Evolutionary conservation across 2,113 vertebrate species (phyloP), one percentile per base, ranked within the genome.

Genomic region (Triplophysa rosa): DNA sequence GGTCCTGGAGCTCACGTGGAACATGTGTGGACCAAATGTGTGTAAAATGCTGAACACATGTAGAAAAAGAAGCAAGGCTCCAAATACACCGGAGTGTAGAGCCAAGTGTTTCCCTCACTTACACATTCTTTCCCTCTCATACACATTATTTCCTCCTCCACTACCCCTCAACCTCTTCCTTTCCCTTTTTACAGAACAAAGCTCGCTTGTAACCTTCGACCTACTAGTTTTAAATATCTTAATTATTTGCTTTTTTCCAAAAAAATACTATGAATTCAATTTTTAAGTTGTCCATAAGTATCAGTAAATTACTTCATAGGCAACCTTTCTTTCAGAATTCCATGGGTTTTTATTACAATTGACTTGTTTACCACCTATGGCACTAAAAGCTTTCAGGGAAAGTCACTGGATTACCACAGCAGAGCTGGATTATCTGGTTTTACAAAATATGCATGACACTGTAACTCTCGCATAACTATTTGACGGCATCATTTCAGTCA

Each of bases 21-120:
- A 59, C 88, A 91, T 87, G 83, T 88, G 85, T 82, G 87, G 75
- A 87, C 87, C 90, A 93, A 87, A 91, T 91, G 90, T 89, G 73
- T 71, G 29, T 80, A 59, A 86, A 83, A 66, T 16, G 29, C 80
- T 78, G 71, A 54, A 77, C 68, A 73, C 26, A 79, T 73, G 12
- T 42, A 58, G 49, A 79, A 73, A 58, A 67, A 21, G 37, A 54
- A 65, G 47, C 13, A 17, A 71, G 67, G 75, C 16, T 11, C 52
- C n/a, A 82, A 66, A 75, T 16, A 82, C 67, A 69, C 49, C 56
- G 40, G 23, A 61, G 21, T 42, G 56, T 47, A 14, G 24, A 54
- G 54, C 26, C 83, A 63, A 77, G n/a, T 71, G 19, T 58, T 52
- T 45, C 59, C 23, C 12, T 49, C 23, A 3, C 26, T 49, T 19